Percentiles rank a stretch among this genome's conserved stretches.
phyloP scores from a whole-genome alignment of 2,113 vertebrate species.

The Geothlypis trichas region DNA sequence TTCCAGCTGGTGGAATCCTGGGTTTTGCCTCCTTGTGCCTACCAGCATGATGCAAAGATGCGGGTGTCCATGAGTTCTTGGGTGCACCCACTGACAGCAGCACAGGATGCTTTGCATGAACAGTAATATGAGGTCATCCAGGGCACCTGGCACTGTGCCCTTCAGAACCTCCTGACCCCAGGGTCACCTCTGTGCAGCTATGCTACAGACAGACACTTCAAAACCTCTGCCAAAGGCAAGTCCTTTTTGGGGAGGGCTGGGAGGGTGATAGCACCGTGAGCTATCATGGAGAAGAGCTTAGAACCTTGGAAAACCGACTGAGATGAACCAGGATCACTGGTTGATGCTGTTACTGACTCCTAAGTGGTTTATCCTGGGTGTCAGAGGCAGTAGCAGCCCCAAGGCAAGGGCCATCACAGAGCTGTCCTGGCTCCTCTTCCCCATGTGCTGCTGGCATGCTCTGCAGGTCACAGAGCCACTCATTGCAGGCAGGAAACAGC shows the following conservation, averaged over 20 bases:
- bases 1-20: background rate
- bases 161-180: background rate
- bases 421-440: background rate
- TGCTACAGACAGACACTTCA: background rate
- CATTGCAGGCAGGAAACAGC: background rate
- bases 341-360: background rate
- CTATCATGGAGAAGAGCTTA: background rate
- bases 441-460: background rate
- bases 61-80: background rate
- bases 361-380: background rate
- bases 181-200: background rate
- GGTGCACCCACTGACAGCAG: background rate
- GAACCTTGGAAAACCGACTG: background rate
- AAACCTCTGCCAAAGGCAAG: background rate
- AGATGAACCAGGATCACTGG: background rate
- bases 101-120: background rate
- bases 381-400: background rate
- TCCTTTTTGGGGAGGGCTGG: background rate
- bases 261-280: background rate
- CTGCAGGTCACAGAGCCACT: background rate
- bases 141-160: background rate
- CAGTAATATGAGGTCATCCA: background rate
- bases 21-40: background rate
- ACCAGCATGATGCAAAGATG: background rate
- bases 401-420: fast-evolving